Evolutionary conservation across 2,797 vertebrate species (phyloP), one percentile per base, ranked within the genome.

Genomic region (Lateolabrax maculatus): DNA sequence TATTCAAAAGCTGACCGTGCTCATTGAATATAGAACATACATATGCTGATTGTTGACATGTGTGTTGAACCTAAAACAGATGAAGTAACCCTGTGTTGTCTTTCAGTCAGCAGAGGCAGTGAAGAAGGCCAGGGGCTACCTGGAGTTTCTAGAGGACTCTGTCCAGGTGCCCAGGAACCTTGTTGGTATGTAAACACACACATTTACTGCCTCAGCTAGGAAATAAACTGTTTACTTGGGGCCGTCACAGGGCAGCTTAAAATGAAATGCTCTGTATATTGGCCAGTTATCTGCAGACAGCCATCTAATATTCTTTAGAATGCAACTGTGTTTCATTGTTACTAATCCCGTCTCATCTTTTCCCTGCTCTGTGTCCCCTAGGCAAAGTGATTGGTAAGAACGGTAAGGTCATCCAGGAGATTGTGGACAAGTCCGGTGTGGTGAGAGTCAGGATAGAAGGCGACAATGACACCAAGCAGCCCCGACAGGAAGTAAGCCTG

Each of bases 341-440:
- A n/a, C 19, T n/a, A n/a, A n/a, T n/a, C n/a, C n/a, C 25, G 1
- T 25, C 9, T 67, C 4, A 23, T 39, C 31, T 36, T 23, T 25
- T 36, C 15, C 4, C 16, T 79, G 18, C 25, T 81, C 11, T 72
- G 34, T 58, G 29, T 83, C 85, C 58, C 58, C 0, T 86, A 99
- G 98, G 98, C 86, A 99, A 99, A 95, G 98, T 99, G 83, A 99
- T 99, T 84, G 98, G 98, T 65, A 99, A 99, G 95, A 99, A 97
- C 77, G 98, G 98, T 48, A 99, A 99, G 91, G 98, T 99, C 77
- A 99, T 99, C 94, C 98, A 99, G 92, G 98, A 99, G 95, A 97
- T 99, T 64, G 98, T 99, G 89, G 98, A 99, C 92, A 99, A 99
- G 91, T 99, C 98, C 34, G 98, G 98, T 57, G 98, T 99, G 71